A percentile compares a stretch with the other conserved stretches of the same genome.
Conservation (phyloP, 2,888 invertebrate genomes). For the Cepaea hortensis region DNA sequence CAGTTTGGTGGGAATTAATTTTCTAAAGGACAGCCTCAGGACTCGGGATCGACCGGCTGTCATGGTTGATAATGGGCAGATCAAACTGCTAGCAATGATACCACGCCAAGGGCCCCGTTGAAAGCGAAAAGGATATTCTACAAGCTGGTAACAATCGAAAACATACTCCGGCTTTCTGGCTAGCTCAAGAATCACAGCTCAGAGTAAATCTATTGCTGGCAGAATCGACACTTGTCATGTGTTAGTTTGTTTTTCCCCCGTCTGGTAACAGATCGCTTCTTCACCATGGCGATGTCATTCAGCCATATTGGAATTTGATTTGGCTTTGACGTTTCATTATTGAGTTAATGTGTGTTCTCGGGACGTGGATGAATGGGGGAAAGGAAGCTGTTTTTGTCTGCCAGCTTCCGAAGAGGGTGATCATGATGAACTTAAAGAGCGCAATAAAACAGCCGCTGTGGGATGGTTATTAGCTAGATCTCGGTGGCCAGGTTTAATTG, state of each 20-base stretch:
- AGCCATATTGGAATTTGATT: slow-evolving; percentile 17
- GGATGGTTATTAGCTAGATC: no score
- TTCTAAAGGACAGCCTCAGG: neutral
- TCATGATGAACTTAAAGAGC: no score
- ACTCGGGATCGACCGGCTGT: neutral
- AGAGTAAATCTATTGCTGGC: neutral
- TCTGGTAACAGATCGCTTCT: neutral
- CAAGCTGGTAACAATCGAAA: neutral
- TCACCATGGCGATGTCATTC: neutral
- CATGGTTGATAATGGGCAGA: slow-evolving; percentile 4
- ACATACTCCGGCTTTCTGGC: neutral
- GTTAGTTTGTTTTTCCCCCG: neutral
- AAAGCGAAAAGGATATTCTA: neutral
- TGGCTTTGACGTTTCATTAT: neutral
- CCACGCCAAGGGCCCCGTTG: neutral
- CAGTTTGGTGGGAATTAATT: slow-evolving; percentile 25
- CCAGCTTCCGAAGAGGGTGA: no score
- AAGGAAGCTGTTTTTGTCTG: no score
- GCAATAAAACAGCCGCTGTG: no score
- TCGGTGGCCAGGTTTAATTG: no score
- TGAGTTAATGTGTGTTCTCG: no score
- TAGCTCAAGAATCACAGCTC: neutral
- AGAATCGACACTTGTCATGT: slow-evolving; percentile 11
- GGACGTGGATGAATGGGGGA: no score
- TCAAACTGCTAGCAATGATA: neutral